These are phyloP conservation scores for Amphiprion percula DNA, from an alignment of 2,113 vertebrate species.

Conservation along the genomic window DNA sequence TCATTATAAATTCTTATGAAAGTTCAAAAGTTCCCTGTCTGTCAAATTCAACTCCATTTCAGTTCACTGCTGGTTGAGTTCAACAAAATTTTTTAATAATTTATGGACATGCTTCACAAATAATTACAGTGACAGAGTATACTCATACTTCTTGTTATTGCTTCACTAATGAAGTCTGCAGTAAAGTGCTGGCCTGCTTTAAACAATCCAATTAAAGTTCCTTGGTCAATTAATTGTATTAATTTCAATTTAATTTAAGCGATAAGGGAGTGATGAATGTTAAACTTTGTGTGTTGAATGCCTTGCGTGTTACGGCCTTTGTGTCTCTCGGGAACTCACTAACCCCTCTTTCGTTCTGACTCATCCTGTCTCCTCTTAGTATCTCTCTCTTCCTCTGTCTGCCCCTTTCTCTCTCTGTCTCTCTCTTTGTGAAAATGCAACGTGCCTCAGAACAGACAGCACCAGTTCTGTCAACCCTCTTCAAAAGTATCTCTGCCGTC, in stretches of 20 bases:
- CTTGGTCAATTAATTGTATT: slow-evolving; percentile 5
- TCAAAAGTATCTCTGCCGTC: slow-evolving; percentile 59
- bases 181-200: neutral
- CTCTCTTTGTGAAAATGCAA: slow-evolving; percentile 57
- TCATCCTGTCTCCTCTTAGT: slow-evolving; percentile 49
- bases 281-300: slow-evolving; percentile 33
- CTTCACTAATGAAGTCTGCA: neutral
- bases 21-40: too few species aligned
- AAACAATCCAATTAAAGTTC: neutral
- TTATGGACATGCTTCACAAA: neutral
- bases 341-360: slow-evolving; percentile 53
- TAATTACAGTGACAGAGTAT: neutral
- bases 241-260: slow-evolving; percentile 7
- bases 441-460: slow-evolving; percentile 61
- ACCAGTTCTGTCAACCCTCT: slow-evolving; percentile 56
- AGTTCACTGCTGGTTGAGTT: too few species aligned
- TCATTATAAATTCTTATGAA: too few species aligned
- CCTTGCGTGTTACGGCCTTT: slow-evolving; percentile 69
- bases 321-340: slow-evolving; percentile 51
- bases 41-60: too few species aligned
- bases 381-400: slow-evolving; percentile 5
- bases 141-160: too few species aligned
- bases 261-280: slow-evolving; percentile 27
- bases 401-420: slow-evolving; percentile 38
- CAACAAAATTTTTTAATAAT: too few species aligned